These are phyloP conservation scores for Melitaea athalia DNA, from an alignment of 2,888 invertebrate genomes.

Conservation along the genomic window DNA sequence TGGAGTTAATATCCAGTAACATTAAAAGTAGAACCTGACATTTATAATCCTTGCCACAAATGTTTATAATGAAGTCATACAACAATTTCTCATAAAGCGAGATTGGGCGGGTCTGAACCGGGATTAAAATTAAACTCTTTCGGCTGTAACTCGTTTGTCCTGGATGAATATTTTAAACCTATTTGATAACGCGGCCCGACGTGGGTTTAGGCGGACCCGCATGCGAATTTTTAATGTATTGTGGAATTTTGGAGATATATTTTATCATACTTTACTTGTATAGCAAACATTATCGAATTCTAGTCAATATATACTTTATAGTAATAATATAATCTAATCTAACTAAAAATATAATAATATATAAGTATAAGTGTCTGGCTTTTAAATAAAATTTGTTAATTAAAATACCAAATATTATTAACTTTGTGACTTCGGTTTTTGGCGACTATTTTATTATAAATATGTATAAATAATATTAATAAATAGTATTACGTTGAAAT, in stretches of 20 bases:
- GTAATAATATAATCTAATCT: too few species aligned
- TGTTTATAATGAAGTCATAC: slow-evolving; percentile 26
- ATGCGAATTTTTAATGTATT: slow-evolving; percentile 26
- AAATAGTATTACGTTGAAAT: too few species aligned
- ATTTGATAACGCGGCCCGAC: slow-evolving; percentile 46
- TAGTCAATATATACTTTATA: too few species aligned
- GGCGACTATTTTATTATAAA: too few species aligned
- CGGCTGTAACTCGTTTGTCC: slow-evolving; percentile 34
- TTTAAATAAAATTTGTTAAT: too few species aligned
- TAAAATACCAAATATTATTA: too few species aligned
- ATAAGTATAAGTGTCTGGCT: too few species aligned
- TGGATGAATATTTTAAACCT: slow-evolving; percentile 50
- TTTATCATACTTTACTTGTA: not conserved
- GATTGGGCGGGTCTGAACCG: slow-evolving; percentile 13
- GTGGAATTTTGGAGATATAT: slow-evolving; percentile 26
- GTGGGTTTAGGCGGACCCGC: slow-evolving; percentile 32
- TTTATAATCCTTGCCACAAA: slow-evolving; percentile 15
- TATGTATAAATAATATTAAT: too few species aligned
- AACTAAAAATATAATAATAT: too few species aligned
- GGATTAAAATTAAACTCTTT: slow-evolving; percentile 36
- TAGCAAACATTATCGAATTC: not conserved
- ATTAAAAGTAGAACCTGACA: not conserved
- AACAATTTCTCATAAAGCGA: slow-evolving; percentile 19
- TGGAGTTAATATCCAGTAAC: too few species aligned
- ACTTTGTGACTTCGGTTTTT: too few species aligned